Evolutionary conservation across 2,888 invertebrate genomes (phyloP).

Genomic region (Hoplodrina ambigua): DNA sequence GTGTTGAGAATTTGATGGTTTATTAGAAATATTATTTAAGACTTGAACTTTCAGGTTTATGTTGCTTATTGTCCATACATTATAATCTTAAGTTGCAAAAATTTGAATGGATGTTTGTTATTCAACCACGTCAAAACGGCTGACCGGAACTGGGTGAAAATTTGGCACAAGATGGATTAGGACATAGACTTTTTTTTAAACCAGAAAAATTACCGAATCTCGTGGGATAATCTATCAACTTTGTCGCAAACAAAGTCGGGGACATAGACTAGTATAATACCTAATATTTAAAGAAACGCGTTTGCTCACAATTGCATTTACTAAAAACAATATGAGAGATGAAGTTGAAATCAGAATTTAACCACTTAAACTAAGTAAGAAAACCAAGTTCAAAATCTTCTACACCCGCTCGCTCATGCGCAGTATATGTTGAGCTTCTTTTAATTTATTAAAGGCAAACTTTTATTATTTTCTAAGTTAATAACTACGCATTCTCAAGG

Average conservation of each 20-base stretch:
- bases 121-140: no score
- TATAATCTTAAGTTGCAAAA: no score
- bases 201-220: no score
- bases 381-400: not conserved
- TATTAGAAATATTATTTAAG: not conserved
- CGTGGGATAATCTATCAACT: no score
- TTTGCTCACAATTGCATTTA: not conserved
- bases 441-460: slow-evolving; percentile 1
- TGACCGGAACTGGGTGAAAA: no score
- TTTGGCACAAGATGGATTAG: no score
- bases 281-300: no score
- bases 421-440: not conserved
- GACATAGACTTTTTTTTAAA: no score
- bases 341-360: not conserved
- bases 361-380: not conserved
- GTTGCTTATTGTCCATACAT: no score
- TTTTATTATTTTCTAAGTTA: slow-evolving; percentile 25
- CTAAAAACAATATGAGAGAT: not conserved
- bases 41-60: not conserved
- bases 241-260: no score
- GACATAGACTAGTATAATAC: no score
- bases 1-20: not conserved
- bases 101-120: no score
- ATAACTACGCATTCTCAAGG: slow-evolving; percentile 17
- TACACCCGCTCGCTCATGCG: not conserved